Evolutionary conservation across 2,797 vertebrate genomes (phyloP).

Genomic region (Synaphobranchus kaupii): DNA sequence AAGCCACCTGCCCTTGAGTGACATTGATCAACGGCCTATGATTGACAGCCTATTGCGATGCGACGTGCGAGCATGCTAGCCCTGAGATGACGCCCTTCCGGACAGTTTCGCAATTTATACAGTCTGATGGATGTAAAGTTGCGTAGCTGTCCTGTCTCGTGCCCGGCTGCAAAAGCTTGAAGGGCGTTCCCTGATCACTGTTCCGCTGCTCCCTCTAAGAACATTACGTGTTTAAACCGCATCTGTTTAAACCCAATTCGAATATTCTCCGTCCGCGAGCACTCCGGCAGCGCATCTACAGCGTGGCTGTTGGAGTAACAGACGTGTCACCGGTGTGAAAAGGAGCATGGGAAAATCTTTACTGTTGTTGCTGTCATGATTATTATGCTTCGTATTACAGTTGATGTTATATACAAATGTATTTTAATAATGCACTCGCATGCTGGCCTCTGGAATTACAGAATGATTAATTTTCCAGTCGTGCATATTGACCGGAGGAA

Average conservation of each 20-base stretch:
- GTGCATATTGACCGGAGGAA: neutral
- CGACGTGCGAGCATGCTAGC: conserved; percentile 46
- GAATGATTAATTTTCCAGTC: neutral
- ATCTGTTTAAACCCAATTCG: neutral
- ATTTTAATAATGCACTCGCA: neutral
- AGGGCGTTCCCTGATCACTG: neutral
- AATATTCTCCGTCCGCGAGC: neutral
- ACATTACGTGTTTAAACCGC: neutral
- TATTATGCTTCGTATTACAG: neutral
- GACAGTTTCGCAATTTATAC: conserved; percentile 50
- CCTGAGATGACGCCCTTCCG: conserved; percentile 53
- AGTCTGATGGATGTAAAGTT: conserved; percentile 34
- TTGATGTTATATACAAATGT: neutral
- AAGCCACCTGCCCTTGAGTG: conserved; percentile 67
- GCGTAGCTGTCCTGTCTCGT: conserved; percentile 13
- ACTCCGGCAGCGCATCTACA: neutral
- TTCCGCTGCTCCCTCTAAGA: neutral
- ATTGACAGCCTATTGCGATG: conserved; percentile 62
- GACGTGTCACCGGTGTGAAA: neutral
- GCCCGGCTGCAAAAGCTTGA: neutral
- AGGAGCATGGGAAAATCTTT: neutral
- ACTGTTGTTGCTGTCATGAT: neutral
- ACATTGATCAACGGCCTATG: conserved; percentile 68
- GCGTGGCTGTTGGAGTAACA: neutral
- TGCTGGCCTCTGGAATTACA: neutral